A percentile compares a stretch with the other conserved stretches of the same genome.
Conservation (phyloP, 2,888 invertebrate genomes). For the Pollenia angustigena region DNA sequence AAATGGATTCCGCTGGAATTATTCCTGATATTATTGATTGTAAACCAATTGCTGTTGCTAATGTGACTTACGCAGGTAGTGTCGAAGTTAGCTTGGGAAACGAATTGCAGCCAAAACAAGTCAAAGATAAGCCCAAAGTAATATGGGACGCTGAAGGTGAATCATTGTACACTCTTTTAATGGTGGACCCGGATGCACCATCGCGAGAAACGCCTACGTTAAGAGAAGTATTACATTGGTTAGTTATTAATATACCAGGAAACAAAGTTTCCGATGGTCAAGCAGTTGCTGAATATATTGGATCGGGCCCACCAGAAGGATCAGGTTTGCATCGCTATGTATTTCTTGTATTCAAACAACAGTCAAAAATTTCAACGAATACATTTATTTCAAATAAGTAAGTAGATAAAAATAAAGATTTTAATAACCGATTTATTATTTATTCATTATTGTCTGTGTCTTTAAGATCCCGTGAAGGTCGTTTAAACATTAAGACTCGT, state of each 20-base stretch:
- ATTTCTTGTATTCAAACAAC: constrained; percentile 90
- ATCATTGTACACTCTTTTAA: constrained; percentile 81
- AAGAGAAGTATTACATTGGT: constrained; percentile 96
- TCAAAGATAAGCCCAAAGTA: constrained; percentile 81
- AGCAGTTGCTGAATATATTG: constrained; percentile 90
- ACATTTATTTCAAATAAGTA: constrained; percentile 79
- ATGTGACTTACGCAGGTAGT: constrained; percentile 82
- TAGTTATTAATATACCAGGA: constrained; percentile 94
- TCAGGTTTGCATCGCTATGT: constrained; percentile 92
- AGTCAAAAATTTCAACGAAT: constrained; percentile 79
- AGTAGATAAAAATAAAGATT: constrained; percentile 37
- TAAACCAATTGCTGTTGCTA: constrained; percentile 76
- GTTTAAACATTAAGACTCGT: constrained; percentile 87
- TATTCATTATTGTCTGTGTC: neutral
- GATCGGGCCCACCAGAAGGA: constrained; percentile 92
- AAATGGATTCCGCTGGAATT: constrained; percentile 80
- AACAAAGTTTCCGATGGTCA: constrained; percentile 89
- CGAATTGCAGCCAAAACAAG: constrained; percentile 89
- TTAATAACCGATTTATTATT: neutral
- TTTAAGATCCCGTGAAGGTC: constrained; percentile 83
- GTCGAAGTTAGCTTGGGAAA: constrained; percentile 87
- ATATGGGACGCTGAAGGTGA: constrained; percentile 79
- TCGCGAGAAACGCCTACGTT: constrained; percentile 90
- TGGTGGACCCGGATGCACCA: constrained; percentile 94
- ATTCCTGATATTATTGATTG: constrained; percentile 81